Evolutionary conservation across 2,888 invertebrate species (phyloP).

Genomic region (Pedicia rivosa): DNA sequence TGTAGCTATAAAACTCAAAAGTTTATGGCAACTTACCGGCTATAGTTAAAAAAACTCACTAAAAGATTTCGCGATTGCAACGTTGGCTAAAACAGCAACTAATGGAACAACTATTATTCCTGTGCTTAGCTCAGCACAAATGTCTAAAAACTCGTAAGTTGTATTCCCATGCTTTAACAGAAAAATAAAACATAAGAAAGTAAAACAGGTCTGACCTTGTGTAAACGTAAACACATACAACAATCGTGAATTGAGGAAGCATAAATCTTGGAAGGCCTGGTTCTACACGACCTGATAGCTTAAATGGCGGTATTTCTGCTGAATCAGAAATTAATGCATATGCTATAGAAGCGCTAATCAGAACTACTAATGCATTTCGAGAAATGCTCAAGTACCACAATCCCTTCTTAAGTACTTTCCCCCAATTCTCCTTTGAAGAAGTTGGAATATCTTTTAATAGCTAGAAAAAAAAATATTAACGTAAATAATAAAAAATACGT

Average conservation of each 20-base stretch:
- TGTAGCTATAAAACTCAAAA: conserved; percentile 32
- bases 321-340: conserved; percentile 29
- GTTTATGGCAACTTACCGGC: background rate
- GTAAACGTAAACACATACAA: background rate
- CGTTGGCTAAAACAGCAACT: conserved; percentile 77
- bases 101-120: conserved; percentile 69
- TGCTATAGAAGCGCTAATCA: conserved; percentile 43
- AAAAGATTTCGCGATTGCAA: conserved; percentile 90
- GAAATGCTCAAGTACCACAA: conserved; percentile 62
- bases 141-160: conserved; percentile 42
- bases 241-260: conserved; percentile 49
- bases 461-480: conserved; percentile 12
- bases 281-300: conserved; percentile 43
- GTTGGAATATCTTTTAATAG: conserved; percentile 32
- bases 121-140: conserved; percentile 54
- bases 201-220: too few relatives aligned
- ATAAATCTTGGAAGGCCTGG: conserved; percentile 51
- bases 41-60: conserved; percentile 38
- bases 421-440: conserved; percentile 15
- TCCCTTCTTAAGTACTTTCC: conserved; percentile 33
- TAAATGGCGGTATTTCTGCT: conserved; percentile 40
- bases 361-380: conserved; percentile 62
- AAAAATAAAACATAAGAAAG: too few relatives aligned
- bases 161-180: conserved; percentile 35
- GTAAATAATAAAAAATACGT: background rate